These are phyloP conservation scores for Melopsittacus undulatus DNA, from an alignment of 2,797 vertebrate species.

Conservation along the genomic window DNA sequence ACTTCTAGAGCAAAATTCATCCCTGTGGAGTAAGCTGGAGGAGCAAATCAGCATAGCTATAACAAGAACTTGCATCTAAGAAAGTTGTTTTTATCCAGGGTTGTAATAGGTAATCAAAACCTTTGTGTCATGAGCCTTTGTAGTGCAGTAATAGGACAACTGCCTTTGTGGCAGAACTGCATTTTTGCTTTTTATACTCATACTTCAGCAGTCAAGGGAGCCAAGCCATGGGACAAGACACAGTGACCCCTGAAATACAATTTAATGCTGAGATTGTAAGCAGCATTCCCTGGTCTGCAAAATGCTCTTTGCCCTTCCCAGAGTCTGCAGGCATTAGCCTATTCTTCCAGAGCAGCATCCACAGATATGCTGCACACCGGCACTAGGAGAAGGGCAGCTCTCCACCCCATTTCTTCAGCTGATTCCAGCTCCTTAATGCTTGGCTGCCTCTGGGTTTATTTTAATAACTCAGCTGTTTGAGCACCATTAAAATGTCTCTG, in stretches of 20 bases:
- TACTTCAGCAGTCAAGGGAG: not conserved
- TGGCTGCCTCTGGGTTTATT: not conserved
- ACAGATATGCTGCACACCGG: fast-evolving
- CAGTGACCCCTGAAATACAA: not conserved
- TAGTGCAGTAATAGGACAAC: not conserved
- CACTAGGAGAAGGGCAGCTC: not conserved
- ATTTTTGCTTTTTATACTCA: not conserved
- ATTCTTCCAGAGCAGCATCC: not conserved
- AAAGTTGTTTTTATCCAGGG: not conserved
- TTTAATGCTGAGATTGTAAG: not conserved
- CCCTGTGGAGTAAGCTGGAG: not conserved
- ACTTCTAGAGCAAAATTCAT: not conserved
- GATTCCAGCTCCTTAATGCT: not conserved
- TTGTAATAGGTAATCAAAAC: not conserved
- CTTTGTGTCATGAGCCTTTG: not conserved
- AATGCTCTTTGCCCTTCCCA: not conserved
- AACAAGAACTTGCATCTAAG: not conserved
- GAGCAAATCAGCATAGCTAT: not conserved
- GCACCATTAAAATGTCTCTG: constrained; percentile 12
- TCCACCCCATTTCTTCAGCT: not conserved
- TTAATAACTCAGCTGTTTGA: constrained; percentile 11
- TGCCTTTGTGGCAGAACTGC: not conserved
- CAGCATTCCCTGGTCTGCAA: not conserved
- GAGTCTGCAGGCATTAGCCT: not conserved
- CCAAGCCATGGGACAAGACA: not conserved